Evolutionary conservation across 2,797 vertebrate species (phyloP).

Genomic region (Centroberyx gerrardi): DNA sequence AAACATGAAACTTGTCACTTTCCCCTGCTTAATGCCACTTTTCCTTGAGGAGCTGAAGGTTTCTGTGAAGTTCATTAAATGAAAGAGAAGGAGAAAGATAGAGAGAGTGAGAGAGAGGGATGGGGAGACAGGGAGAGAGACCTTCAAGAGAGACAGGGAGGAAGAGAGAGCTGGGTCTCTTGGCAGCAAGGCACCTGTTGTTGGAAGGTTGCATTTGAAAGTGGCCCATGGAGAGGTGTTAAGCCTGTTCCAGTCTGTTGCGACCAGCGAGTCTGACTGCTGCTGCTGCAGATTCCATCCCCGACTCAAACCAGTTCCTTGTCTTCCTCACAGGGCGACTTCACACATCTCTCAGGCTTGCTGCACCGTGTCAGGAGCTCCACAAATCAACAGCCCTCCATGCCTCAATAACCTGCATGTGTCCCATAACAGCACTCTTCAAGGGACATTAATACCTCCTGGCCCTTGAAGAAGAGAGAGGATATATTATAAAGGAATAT

Average conservation of each 20-base stretch:
- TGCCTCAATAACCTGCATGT: conserved; percentile 44
- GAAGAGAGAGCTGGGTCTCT: conserved; percentile 10
- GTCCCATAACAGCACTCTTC: conserved; percentile 42
- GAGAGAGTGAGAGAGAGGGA: background rate
- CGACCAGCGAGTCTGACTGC: conserved; percentile 32
- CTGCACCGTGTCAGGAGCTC: background rate
- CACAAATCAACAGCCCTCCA: background rate
- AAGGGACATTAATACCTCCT: conserved; percentile 29
- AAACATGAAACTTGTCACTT: conserved; percentile 9
- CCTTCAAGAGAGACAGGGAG: conserved; percentile 20
- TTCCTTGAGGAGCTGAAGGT: background rate
- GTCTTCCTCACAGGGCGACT: conserved; percentile 43
- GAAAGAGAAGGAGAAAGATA: background rate
- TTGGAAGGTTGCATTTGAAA: conserved; percentile 56
- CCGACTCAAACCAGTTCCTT: conserved; percentile 26
- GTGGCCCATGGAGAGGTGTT: conserved; percentile 46
- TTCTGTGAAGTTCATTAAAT: conserved; percentile 24
- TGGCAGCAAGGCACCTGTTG: conserved; percentile 17
- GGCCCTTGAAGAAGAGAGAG: conserved; percentile 6
- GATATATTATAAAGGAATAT: conserved; percentile 40
- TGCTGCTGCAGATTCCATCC: conserved; percentile 33
- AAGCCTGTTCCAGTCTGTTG: conserved; percentile 58
- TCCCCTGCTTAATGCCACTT: conserved; percentile 7
- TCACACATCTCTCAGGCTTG: conserved; percentile 1
- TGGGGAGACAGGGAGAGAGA: background rate